Evolutionary conservation across 1,140 invertebrate genomes (phyloP), one percentile per base, ranked within the genome.

Genomic region (Gryon sp.): DNA sequence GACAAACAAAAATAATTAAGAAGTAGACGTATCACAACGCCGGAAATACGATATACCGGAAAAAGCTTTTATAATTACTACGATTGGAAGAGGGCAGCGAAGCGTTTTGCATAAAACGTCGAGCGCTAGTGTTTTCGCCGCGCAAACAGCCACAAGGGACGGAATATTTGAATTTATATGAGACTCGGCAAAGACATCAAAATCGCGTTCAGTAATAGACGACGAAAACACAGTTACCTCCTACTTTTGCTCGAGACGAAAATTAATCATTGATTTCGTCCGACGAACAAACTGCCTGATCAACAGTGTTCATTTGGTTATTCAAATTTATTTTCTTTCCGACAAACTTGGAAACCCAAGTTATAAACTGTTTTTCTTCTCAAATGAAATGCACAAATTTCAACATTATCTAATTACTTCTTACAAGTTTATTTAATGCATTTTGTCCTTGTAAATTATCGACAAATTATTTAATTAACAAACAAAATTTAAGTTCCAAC

Each of bases 161-260:
- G 19, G 50, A 68, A 68, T 57, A 59, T 69, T 52, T 69, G 65
- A 69, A 69, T 69, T 57, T 69, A 52, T 52, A 69, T 59, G 65
- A 69, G 65, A 26, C 46, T 41, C 38, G 20, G 46, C n/a, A 57
- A 30, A 5, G 30, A 57, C 28, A 19, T 43, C 18, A 28, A 34
- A 50, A 59, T 52, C 55, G 53, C 28, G 11, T 59, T 59, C 18
- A 30, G 19, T 48, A 48, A 68, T 48, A 12, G 41, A 48, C 32
- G 16, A 12, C 38, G 48, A 46, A 24, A 48, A 36, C 26, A 4
- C n/a, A 38, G 41, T 59, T 59, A n/a, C n/a, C 19, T 52, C 28
- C 20, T 24, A 24, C 7, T 7, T 4, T 24, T 24, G n/a, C 11
- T 9, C 11, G 30, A 34, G 3, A 34, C 4, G 4, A 34, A 3